Conservation (phyloP, 1,140 invertebrate genomes). For the Atopsyche davidsoni region DNA sequence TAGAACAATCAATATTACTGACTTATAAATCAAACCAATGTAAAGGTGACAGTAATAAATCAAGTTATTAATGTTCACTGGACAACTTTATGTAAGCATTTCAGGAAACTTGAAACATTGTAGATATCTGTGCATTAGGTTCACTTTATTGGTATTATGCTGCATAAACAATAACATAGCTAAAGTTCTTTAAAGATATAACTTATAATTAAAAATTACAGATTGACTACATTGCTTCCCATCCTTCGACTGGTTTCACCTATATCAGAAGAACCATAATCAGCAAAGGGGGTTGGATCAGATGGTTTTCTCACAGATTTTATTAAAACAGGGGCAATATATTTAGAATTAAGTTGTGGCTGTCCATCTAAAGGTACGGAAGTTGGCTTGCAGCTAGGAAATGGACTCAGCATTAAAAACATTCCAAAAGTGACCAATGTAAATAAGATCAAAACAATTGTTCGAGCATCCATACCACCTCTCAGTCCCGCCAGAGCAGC, state of each 20-base stretch:
- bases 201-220: conserved; percentile 14
- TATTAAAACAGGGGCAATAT: conserved; percentile 49
- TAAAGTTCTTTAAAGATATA: background rate
- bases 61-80: no score
- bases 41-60: no score
- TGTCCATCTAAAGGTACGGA: conserved; percentile 41
- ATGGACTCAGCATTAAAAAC: conserved; percentile 51
- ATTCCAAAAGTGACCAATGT: conserved; percentile 49
- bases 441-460: conserved; percentile 54
- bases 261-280: conserved; percentile 44
- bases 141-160: no score
- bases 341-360: conserved; percentile 44
- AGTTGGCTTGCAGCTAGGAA: conserved; percentile 48
- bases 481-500: conserved; percentile 55
- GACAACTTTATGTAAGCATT: no score
- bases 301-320: conserved; percentile 39
- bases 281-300: conserved; percentile 36
- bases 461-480: conserved; percentile 52
- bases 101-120: no score
- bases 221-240: conserved; percentile 20
- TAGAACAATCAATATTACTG: no score
- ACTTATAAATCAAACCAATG: no score
- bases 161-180: no score
- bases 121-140: no score
- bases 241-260: conserved; percentile 32